Percentiles rank a stretch among this genome's conserved stretches.
These are phyloP conservation scores for Tanypteryx hageni DNA, from an alignment of 2,888 invertebrate species.

Conservation along the genomic window DNA sequence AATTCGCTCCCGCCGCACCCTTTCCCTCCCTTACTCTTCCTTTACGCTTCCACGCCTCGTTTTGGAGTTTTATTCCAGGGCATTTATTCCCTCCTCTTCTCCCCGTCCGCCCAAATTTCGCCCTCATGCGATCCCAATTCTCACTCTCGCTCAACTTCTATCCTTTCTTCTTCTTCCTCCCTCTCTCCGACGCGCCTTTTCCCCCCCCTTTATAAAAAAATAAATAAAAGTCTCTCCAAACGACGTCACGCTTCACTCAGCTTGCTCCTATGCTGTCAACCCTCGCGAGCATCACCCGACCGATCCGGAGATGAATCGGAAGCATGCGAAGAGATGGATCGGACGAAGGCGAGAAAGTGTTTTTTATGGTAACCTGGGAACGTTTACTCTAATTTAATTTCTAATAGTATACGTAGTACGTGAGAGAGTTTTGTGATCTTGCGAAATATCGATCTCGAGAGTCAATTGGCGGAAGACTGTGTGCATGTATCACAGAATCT, in stretches of 20 bases:
- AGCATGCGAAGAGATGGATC: too few relatives aligned
- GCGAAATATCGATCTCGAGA: too few relatives aligned
- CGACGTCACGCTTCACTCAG: background rate
- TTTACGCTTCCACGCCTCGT: background rate
- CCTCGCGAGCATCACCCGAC: background rate
- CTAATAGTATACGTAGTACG: too few relatives aligned
- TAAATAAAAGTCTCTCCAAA: background rate
- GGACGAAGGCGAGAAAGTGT: too few relatives aligned
- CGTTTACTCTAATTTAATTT: too few relatives aligned
- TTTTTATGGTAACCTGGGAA: too few relatives aligned
- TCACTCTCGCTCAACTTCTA: background rate
- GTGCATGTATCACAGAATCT: too few relatives aligned
- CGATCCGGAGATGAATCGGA: too few relatives aligned
- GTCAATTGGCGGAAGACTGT: too few relatives aligned
- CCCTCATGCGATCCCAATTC: background rate
- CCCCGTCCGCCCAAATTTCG: background rate
- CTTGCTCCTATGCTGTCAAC: background rate
- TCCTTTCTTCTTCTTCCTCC: background rate
- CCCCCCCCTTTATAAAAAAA: too few relatives aligned
- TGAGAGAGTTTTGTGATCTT: too few relatives aligned
- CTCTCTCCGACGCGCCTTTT: too few relatives aligned
- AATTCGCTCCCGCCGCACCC: background rate
- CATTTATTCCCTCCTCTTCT: background rate
- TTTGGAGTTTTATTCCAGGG: constrained; percentile 9
- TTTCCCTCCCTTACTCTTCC: background rate